Percentiles rank a stretch among this genome's conserved stretches.
Conservation (phyloP, 2,113 vertebrate species). For the Cepphus grylle region DNA sequence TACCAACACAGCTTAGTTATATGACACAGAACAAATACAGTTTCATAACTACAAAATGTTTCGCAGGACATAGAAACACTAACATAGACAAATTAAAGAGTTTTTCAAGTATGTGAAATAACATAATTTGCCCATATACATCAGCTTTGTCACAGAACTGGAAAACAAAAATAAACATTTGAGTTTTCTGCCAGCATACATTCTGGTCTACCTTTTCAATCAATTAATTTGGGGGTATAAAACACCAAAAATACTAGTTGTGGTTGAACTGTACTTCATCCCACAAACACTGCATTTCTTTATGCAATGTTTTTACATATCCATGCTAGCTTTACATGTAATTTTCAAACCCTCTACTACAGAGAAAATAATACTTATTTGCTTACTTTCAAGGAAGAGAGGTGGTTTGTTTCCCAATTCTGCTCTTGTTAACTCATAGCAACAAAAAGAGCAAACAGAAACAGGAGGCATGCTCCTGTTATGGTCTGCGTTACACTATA, state of each 20-base stretch:
- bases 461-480: not conserved
- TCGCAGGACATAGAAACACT: not conserved
- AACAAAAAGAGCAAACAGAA: constrained; percentile 38
- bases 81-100: not conserved
- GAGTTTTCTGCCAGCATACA: not conserved
- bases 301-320: not conserved
- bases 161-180: not conserved
- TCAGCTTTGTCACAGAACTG: not conserved
- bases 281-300: not conserved
- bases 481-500: not conserved
- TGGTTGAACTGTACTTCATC: not conserved
- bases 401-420: constrained; percentile 34
- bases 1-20: not conserved
- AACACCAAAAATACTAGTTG: not conserved
- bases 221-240: not conserved
- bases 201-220: not conserved
- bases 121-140: not conserved
- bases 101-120: not conserved
- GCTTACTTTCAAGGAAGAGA: constrained; percentile 15
- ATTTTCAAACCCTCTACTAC: not conserved
- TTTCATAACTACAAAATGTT: not conserved
- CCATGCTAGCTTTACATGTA: not conserved
- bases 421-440: constrained; percentile 11
- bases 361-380: not conserved
- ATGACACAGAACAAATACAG: not conserved